Evolutionary conservation across 2,888 invertebrate genomes (phyloP), one percentile per base, ranked within the genome.

Genomic region (Agriopis aurantiaria): DNA sequence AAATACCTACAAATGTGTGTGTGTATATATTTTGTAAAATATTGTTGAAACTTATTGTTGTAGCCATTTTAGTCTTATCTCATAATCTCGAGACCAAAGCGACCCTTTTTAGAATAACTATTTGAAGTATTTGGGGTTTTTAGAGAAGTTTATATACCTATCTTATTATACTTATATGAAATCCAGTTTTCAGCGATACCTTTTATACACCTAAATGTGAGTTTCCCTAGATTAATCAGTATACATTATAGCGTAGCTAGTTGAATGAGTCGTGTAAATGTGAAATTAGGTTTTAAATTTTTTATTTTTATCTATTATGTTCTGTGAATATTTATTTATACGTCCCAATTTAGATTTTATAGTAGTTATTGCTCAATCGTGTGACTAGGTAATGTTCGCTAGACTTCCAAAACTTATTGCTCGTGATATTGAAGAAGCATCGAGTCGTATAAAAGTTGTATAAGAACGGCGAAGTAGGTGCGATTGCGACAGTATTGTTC

Each of bases 11-110:
- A 12, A 23, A 53, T 78, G 80, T 75, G 84, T 81, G 76, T 23
- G 17, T 87, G 81, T 89, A 87, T 90, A 90, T 91, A 92, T 92
- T 92, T 91, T 92, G 90, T 92, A 91, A 87, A 78, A 86, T 90
- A 91, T 89, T 92, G 91, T 91, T 92, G 85, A 88, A 85, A 82
- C 79, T 83, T 81, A 83, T 79, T 88, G 84, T 88, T 88, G 87
- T 91, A 91, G 88, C 82, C 75, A 85, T 84, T 78, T 85, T 91
- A 91, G 87, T 83, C 75, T 84, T 83, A 88, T 90, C 86, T 89
- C 90, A 87, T 87, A 92, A 90, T 92, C 89, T 92, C 91, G 89
- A 90, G 93, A 93, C 93, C 93, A 93, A 93, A 87, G 84, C 87
- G 88, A 90, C 84, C 86, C 87, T 88, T 91, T 91, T 91, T 91